Evolutionary conservation across 2,797 vertebrate genomes (phyloP).

Genomic region (Antrozous pallidus): DNA sequence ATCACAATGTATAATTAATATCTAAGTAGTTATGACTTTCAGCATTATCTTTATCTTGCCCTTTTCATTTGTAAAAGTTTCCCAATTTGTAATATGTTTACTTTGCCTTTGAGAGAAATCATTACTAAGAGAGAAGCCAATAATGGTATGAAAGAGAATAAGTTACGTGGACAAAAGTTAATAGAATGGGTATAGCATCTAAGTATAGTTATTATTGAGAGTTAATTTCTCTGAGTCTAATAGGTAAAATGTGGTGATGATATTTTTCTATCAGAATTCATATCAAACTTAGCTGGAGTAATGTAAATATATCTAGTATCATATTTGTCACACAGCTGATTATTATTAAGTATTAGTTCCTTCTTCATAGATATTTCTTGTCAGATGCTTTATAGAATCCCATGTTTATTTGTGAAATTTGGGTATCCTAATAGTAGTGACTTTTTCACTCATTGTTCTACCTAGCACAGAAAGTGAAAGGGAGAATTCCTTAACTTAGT

Average conservation of each 20-base stretch:
- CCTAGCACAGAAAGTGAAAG: neutral
- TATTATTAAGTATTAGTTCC: neutral
- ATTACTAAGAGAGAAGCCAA: neutral
- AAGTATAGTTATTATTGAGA: neutral
- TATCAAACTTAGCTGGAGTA: neutral
- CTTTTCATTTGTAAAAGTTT: neutral
- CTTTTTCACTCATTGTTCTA: neutral
- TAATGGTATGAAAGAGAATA: neutral
- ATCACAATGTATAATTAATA: neutral
- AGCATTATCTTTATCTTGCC: neutral
- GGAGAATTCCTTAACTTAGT: neutral
- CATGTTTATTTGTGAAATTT: neutral
- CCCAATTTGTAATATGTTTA: neutral
- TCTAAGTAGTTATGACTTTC: neutral
- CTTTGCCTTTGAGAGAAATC: neutral
- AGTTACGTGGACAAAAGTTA: neutral
- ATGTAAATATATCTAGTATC: neutral
- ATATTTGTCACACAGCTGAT: neutral
- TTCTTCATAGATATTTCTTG: neutral
- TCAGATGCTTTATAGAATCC: neutral
- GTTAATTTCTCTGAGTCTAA: neutral
- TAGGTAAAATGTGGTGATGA: neutral
- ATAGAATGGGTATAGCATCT: neutral
- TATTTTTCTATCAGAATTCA: neutral
- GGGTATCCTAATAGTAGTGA: neutral